Evolutionary conservation across 1,140 invertebrate species (phyloP).

Genomic region (Phymastichus coffea): DNA sequence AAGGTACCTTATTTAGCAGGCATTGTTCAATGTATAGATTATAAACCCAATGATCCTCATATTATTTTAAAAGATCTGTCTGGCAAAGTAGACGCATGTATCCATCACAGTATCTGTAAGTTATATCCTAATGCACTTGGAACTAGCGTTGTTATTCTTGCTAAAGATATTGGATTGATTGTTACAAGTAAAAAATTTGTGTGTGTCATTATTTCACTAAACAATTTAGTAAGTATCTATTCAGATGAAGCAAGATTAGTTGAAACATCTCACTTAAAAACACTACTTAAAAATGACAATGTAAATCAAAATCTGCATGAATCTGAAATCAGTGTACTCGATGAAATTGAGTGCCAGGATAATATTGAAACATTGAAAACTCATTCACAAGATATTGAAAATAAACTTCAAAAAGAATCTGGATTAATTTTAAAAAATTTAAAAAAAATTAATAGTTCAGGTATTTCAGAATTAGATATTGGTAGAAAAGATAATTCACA

Average conservation of each 20-base stretch:
- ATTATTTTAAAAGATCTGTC: slow-evolving; percentile 48
- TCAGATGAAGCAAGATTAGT: slow-evolving; percentile 39
- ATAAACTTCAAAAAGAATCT: background rate
- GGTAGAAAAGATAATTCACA: slow-evolving; percentile 13
- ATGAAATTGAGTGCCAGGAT: background rate
- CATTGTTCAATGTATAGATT: slow-evolving; percentile 45
- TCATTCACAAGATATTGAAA: slow-evolving; percentile 15
- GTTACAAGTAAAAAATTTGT: slow-evolving; percentile 38
- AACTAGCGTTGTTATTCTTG: slow-evolving; percentile 42
- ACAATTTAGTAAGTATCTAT: slow-evolving; percentile 47
- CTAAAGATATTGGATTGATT: slow-evolving; percentile 42
- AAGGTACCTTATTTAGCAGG: slow-evolving; percentile 47
- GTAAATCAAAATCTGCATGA: background rate
- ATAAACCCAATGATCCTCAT: slow-evolving; percentile 43
- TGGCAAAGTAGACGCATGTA: slow-evolving; percentile 43
- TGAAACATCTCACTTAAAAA: slow-evolving; percentile 29
- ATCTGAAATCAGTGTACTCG: background rate
- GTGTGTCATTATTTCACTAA: slow-evolving; percentile 41
- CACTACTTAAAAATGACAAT: slow-evolving; percentile 25
- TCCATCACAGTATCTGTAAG: slow-evolving; percentile 44
- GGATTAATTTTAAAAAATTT: background rate
- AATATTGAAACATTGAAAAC: background rate
- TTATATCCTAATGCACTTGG: slow-evolving; percentile 47
- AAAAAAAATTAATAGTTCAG: background rate
- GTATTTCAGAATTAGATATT: background rate